Conservation (phyloP, 2,797 vertebrate species). For the Lycodopsis pacificus region DNA sequence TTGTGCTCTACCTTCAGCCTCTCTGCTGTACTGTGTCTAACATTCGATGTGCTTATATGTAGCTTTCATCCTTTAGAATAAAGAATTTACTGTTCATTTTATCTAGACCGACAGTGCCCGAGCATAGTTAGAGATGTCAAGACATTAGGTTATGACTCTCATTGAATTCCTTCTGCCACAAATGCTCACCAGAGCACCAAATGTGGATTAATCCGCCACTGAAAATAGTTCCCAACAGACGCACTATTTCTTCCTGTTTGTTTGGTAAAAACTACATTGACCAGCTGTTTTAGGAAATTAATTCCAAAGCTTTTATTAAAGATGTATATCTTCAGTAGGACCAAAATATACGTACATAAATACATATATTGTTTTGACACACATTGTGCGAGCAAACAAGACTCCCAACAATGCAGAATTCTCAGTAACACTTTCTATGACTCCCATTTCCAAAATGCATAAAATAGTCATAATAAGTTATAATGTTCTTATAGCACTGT, state of each 20-base stretch:
- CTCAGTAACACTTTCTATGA: neutral
- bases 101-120: neutral
- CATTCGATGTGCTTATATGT: neutral
- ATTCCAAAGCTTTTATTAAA: neutral
- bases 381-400: neutral
- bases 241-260: neutral
- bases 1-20: slow-evolving; percentile 32
- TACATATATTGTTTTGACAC: too few relatives aligned
- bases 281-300: neutral
- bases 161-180: neutral
- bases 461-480: neutral
- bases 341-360: neutral
- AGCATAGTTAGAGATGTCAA: neutral
- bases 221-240: neutral
- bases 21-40: slow-evolving; percentile 7
- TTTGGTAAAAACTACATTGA: neutral
- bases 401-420: neutral
- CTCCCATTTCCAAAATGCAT: neutral
- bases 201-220: neutral
- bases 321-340: neutral
- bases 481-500: neutral
- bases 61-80: neutral
- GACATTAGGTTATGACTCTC: neutral
- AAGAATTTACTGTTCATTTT: neutral
- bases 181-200: neutral